Base-by-base conservation (phyloP, 2,797 vertebrate species). In the Rallus crepitans region DNA sequence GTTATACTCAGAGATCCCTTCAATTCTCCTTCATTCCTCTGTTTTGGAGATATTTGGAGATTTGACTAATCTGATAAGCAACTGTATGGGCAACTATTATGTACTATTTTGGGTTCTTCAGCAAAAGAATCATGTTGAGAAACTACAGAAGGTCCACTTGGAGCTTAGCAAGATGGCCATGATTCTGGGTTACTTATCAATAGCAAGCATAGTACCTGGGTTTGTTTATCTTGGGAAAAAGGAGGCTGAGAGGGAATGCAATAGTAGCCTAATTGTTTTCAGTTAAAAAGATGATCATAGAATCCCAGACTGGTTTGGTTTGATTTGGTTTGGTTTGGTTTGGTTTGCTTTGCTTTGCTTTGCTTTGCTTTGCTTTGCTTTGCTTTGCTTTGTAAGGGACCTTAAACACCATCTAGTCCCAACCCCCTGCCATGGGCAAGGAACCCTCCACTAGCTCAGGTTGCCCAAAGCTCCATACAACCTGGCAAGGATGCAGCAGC, bases 11-110 rank as follows among this genome's bases (percentile, higher is more conserved):
- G 16, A 47, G 1, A 2, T 30, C 8, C 1, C 18, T 82, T 63
- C 31, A 45, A 13, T 42, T 87, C 50, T 31, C 13, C 6, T 84
- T 5, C 13, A 15, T 65, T 72, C 5, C 4, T 52, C 3, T 70
- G 6, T 37, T 77, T 85, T 47, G 13, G 40, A 42, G 40, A 42
- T 18, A 42, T 42, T 42, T 42, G 7, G 16, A 42, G 40, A 42
- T 42, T 42, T 42, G 27, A 39, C 14, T 56, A 77, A 59, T 27
- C 19, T 63, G n/a, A 71, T 47, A 21, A 18, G 2, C 25, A 84
- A 24, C 2, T 5, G 16, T 2, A 27, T 12, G 27, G 13, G 5
- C 16, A 84, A 14, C 4, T 4, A 17, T 11, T 76, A 15, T 0
- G 0, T 18, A 15, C 5, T 25, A 5, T 45, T 68, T 64, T 5